Base-by-base conservation (phyloP, 2,113 vertebrate species). In the Galbula dea region DNA sequence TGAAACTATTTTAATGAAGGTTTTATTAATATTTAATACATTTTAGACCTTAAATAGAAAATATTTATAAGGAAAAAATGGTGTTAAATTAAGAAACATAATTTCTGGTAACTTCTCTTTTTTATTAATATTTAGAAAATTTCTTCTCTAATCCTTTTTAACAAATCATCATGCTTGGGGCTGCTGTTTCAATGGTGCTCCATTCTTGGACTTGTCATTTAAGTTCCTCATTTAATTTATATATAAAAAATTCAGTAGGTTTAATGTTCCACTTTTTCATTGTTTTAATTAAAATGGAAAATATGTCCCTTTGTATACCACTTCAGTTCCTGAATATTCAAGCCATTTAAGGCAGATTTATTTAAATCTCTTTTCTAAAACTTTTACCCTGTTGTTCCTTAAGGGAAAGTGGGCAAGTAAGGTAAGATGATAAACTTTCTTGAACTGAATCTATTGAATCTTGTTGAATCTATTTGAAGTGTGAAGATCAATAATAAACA, bases 11-110 rank as follows among this genome's bases (percentile, higher is more conserved):
- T 93, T 95, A 96, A 89, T 93, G 92, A 94, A 74, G 91, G 55
- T 41, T 83, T 88, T 36, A 84, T 96, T 46, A 91, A 96, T 94
- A 77, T 69, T 95, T 89, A 82, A 93, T 85, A 63, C 15, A 9
- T 58, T 75, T 93, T 93, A 91, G 49, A 27, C 19, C 71, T 96
- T 87, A 96, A 85, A 93, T 93, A 92, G 86, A 96, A 96, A 96
- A 96, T 90, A 94, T 94, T 96, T 95, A 69, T 91, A 92, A 89
- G 46, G 78, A 87, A 77, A 54, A 92, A 94, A 90, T 87, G 66
- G 32, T 32, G 27, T 73, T 93, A 93, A 94, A 93, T 93, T 90
- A 79, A 92, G 77, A 84, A 9, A 2, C 17, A 46, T 36, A 69
- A 89, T 93, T 90, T 87, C 67, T 43, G 76, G 58, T 69, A 76